Evolutionary conservation across 2,113 vertebrate genomes (phyloP), one percentile per base, ranked within the genome.

Genomic region (Ophthalmolycus amberensis): DNA sequence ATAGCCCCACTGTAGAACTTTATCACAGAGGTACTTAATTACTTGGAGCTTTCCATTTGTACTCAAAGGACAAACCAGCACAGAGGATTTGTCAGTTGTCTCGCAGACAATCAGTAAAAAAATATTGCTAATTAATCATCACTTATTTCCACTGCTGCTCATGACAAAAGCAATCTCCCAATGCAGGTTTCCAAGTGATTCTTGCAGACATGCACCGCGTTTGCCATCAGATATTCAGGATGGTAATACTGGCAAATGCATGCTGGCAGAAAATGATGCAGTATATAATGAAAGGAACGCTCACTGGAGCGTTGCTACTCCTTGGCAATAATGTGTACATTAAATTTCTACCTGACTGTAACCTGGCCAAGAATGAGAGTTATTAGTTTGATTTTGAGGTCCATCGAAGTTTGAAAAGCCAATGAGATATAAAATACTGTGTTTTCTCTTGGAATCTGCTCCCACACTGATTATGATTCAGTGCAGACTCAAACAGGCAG

Each of bases 1-100:
- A 81, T 75, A 76, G 86, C 83, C 65, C 63, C 52, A 63, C 74
- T 38, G 71, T 38, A 75, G 44, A 80, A 66, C 62, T 89, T 84
- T 79, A 87, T 85, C 82, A 87, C 32, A 65, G 64, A 81, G 71
- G 50, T 80, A 65, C 60, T 85, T 89, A 80, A 89, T 86, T 90
- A 83, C 27, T 72, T 29, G 34, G 56, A 66, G 72, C 82, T 69
- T 70, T 62, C 67, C 18, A 76, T 85, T 83, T 73, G 38, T 67
- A 81, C 48, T 89, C 65, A 84, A 81, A 80, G 46, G 59, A 83
- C 69, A 64, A 71, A 67, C 32, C 76, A 37, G 63, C 58, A 62
- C 27, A 75, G 71, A 79, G 71, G 70, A 79, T 85, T 71, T 80
- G 68, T 87, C 82, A 76, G 46, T 56, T 77, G 75, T 77, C 62